Conservation (phyloP, 1,140 invertebrate genomes). For the Temnothorax curvispinosus region DNA sequence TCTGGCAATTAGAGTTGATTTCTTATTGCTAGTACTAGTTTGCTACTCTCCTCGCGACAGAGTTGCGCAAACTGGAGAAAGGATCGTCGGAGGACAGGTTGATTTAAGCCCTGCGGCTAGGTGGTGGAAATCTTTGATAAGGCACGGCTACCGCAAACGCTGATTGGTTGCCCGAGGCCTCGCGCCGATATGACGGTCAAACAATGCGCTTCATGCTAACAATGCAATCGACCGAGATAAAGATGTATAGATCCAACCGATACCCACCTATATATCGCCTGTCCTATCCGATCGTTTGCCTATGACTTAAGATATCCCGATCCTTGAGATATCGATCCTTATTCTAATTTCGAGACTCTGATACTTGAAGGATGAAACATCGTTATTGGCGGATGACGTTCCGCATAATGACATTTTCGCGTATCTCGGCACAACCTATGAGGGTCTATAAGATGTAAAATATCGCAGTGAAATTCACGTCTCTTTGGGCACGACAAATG, state of each 20-base stretch:
- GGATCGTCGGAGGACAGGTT: constrained; percentile 59
- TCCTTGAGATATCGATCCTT: neutral
- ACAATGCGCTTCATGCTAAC: constrained; percentile 79
- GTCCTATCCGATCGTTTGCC: neutral
- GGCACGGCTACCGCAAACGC: constrained; percentile 74
- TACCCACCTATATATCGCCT: neutral
- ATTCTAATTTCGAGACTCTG: neutral
- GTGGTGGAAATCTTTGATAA: constrained; percentile 77
- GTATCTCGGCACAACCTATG: neutral
- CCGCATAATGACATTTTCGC: neutral
- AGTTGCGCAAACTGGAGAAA: constrained; percentile 46
- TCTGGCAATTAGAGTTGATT: constrained; percentile 51
- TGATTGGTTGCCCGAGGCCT: constrained; percentile 78
- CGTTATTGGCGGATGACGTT: neutral
- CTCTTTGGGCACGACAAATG: neutral
- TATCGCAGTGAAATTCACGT: neutral
- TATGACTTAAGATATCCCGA: neutral
- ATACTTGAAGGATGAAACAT: neutral
- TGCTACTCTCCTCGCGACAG: neutral
- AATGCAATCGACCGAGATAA: constrained; percentile 81
- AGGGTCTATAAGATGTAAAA: neutral
- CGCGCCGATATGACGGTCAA: constrained; percentile 78
- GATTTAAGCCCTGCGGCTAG: constrained; percentile 72
- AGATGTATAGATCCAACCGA: constrained; percentile 73
- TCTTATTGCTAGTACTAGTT: constrained; percentile 40